Percentiles rank a stretch among this genome's conserved stretches.
These are phyloP conservation scores for Portunus trituberculatus DNA, from an alignment of 1,140 invertebrate genomes.

Conservation along the genomic window DNA sequence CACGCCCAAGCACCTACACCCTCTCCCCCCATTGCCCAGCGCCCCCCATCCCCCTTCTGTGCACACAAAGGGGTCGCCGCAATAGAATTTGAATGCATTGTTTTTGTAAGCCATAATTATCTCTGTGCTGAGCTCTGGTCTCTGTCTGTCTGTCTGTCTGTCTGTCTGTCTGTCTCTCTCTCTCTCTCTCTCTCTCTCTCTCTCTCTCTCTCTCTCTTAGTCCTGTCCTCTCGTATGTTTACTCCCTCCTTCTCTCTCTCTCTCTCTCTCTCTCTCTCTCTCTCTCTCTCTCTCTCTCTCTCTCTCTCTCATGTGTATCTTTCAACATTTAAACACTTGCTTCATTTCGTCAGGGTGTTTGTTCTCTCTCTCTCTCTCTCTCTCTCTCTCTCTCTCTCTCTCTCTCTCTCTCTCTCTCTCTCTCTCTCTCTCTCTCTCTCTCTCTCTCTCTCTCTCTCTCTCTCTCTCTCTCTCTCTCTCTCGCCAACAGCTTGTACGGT, in stretches of 20 bases:
- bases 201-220: too few species aligned
- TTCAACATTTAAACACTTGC: neutral
- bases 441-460: slow-evolving; percentile 28
- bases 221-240: too few species aligned
- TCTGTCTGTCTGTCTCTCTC: neutral
- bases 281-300: neutral
- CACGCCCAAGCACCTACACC: neutral
- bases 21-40: neutral
- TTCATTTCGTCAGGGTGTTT: neutral
- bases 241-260: neutral
- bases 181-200: neutral
- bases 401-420: slow-evolving; percentile 29
- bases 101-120: slow-evolving; percentile 60
- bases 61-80: slow-evolving; percentile 38
- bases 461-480: slow-evolving; percentile 34
- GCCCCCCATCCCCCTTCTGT: neutral
- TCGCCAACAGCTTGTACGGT: neutral
- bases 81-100: slow-evolving; percentile 54
- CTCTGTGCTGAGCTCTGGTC: neutral
- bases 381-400: neutral
- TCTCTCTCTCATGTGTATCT: slow-evolving; percentile 2
- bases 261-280: neutral
- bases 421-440: neutral
- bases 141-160: neutral
- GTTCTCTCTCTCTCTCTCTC: neutral